Evolutionary conservation across 2,113 vertebrate species (phyloP).

Genomic region (Australoheros scitulus): DNA sequence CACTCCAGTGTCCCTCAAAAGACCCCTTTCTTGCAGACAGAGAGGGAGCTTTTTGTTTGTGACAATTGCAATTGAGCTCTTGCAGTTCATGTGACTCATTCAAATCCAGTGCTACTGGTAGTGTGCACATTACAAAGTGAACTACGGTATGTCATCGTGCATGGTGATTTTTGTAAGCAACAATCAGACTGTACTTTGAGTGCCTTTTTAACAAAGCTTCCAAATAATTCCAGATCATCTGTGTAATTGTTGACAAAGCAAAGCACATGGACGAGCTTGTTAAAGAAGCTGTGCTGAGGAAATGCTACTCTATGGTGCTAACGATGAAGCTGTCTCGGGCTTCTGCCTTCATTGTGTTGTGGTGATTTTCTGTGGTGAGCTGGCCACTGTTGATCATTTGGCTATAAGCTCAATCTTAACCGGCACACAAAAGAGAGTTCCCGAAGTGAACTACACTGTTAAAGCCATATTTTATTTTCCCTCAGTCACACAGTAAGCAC

Average conservation of each 20-base stretch:
- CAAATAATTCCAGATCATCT: constrained; percentile 60
- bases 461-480: constrained; percentile 40
- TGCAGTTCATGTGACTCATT: constrained; percentile 38
- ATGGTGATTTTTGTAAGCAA: constrained; percentile 28
- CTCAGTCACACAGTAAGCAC: background rate
- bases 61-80: constrained; percentile 56
- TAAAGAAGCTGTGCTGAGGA: constrained; percentile 23
- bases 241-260: constrained; percentile 5
- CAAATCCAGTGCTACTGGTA: background rate
- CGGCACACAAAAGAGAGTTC: constrained; percentile 20
- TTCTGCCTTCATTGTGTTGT: constrained; percentile 14
- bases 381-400: constrained; percentile 34
- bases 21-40: constrained; percentile 58
- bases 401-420: constrained; percentile 1
- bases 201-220: constrained; percentile 73
- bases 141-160: constrained; percentile 8
- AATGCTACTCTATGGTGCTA: constrained; percentile 68
- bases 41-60: constrained; percentile 60
- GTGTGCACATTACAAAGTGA: background rate
- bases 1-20: constrained; percentile 70
- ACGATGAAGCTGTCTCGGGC: constrained; percentile 43
- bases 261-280: constrained; percentile 56
- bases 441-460: constrained; percentile 7
- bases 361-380: constrained; percentile 30
- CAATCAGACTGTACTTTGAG: constrained; percentile 63